phyloP scores from a whole-genome alignment of 2,113 vertebrate genomes.

The Prionailurus viverrinus region DNA sequence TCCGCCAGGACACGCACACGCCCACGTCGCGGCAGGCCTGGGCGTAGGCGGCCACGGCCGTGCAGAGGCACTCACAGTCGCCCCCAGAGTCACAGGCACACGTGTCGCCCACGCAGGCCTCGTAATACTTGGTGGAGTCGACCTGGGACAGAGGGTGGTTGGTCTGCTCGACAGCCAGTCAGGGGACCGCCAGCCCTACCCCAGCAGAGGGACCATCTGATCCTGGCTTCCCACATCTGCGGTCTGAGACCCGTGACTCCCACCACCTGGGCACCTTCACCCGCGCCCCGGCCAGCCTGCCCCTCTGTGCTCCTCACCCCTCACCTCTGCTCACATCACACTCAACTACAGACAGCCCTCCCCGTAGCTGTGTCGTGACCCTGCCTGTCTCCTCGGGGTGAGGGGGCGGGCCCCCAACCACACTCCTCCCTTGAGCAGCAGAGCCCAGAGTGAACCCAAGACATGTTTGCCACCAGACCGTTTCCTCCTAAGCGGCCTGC shows the following conservation, averaged over 20 bases:
- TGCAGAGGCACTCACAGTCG: conserved; percentile 97
- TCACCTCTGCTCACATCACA: not conserved
- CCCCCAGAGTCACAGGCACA: conserved; percentile 96
- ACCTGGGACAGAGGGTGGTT: conserved; percentile 86
- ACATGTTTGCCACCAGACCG: not conserved
- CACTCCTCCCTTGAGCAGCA: not conserved
- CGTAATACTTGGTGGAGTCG: conserved; percentile 92
- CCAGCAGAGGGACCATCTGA: not conserved
- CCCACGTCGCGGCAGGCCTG: conserved; percentile 92
- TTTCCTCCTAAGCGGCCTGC: not conserved
- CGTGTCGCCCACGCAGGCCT: conserved; percentile 94
- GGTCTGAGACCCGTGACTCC: fast-evolving
- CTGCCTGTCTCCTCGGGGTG: not conserved
- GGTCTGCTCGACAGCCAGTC: fast-evolving
- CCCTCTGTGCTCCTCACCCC: not conserved
- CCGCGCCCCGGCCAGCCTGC: no score
- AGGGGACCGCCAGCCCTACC: not conserved
- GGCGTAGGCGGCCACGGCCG: conserved; percentile 94
- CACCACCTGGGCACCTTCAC: fast-evolving
- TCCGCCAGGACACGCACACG: conserved; percentile 93
- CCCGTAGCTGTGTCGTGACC: fast-evolving
- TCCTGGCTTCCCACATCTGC: not conserved
- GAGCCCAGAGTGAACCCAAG: not conserved
- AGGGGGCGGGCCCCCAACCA: not conserved
- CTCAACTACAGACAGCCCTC: no score